These are phyloP conservation scores for Hiodon alosoides DNA, from an alignment of 2,113 vertebrate species.

Conservation along the genomic window DNA sequence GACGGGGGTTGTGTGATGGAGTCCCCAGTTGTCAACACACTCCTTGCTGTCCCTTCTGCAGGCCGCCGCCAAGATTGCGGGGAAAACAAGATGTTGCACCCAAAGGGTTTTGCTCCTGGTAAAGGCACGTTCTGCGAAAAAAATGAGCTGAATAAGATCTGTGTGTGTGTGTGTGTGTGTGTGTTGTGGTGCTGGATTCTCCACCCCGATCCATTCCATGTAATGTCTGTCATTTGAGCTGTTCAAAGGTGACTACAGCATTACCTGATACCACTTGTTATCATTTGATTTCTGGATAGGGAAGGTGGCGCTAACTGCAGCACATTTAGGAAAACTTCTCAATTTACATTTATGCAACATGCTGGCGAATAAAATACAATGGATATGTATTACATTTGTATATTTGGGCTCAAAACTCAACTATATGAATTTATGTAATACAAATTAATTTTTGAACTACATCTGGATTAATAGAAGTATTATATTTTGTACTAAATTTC, in stretches of 20 bases:
- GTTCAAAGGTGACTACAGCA: not conserved
- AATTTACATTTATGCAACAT: too few relatives aligned
- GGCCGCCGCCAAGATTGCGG: constrained; percentile 63
- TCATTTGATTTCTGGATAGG: not conserved
- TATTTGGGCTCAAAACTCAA: too few relatives aligned
- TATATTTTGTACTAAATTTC: too few relatives aligned
- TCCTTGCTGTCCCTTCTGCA: constrained; percentile 45
- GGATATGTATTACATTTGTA: too few relatives aligned
- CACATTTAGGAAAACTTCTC: not conserved
- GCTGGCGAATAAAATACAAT: too few relatives aligned
- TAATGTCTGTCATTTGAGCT: not conserved
- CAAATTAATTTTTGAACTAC: too few relatives aligned
- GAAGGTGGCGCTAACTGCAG: not conserved
- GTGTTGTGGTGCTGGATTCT: not conserved
- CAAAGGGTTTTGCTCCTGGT: constrained; percentile 66
- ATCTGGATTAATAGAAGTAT: too few relatives aligned
- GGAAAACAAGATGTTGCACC: constrained; percentile 63
- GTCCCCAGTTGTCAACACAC: constrained; percentile 20
- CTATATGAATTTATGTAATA: too few relatives aligned
- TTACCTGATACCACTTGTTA: not conserved
- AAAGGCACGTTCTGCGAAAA: constrained; percentile 39
- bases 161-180: not conserved
- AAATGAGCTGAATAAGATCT: constrained; percentile 7
- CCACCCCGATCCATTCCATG: constrained; percentile 4
- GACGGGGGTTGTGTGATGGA: not conserved